These are phyloP conservation scores for Sebastes reedi DNA, from an alignment of 2,797 vertebrate species.

Conservation along the genomic window DNA sequence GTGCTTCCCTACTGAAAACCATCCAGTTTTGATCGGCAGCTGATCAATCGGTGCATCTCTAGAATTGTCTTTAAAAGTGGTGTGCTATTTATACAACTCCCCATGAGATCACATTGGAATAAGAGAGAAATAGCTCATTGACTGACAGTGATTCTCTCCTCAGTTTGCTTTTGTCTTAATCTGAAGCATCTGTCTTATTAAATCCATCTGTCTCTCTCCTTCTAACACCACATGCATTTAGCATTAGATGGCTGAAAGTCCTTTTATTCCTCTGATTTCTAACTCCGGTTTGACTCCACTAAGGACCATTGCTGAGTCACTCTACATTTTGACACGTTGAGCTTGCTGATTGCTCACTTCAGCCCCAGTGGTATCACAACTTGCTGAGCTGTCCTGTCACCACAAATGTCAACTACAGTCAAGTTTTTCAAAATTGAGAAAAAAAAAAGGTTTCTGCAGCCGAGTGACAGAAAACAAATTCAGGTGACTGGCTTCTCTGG, in stretches of 20 bases:
- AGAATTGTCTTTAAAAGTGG: background rate
- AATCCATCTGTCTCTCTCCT: background rate
- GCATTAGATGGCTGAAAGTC: background rate
- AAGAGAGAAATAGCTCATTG: background rate
- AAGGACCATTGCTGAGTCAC: background rate
- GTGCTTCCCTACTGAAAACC: too few species aligned
- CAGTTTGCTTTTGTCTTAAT: background rate
- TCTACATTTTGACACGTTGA: background rate
- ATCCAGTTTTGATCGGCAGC: background rate
- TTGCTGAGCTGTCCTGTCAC: background rate
- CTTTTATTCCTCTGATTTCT: background rate
- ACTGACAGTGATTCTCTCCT: background rate
- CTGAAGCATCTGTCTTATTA: background rate
- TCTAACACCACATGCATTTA: background rate
- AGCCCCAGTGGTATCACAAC: background rate
- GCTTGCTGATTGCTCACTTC: conserved; percentile 14
- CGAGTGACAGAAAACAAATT: background rate
- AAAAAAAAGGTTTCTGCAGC: background rate
- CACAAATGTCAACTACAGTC: background rate
- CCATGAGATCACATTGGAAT: background rate
- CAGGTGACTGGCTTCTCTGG: background rate
- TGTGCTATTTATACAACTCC: background rate
- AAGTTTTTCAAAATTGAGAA: background rate
- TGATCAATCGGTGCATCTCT: background rate
- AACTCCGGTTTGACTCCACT: background rate